Evolutionary conservation across 2,113 vertebrate species (phyloP), one percentile per base, ranked within the genome.

Genomic region (Epinephelus moara): DNA sequence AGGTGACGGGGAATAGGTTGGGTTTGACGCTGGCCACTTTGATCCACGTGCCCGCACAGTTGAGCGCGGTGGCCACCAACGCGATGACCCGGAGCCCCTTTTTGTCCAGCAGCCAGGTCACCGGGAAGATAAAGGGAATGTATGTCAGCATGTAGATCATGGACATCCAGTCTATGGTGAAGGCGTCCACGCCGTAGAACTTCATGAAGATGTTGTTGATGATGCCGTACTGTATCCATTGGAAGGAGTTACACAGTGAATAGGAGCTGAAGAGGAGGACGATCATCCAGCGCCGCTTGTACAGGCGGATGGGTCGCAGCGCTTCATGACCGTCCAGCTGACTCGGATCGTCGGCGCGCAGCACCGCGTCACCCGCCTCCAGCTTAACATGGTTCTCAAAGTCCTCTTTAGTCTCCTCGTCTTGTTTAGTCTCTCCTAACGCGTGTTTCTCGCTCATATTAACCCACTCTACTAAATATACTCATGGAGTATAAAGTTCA

Each of bases 61-160:
- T 99, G 71, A 99, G 93, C 18, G 94, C 95, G 0, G 97, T 96
- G 78, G 96, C 98, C 0, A 86, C 81, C 60, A 99, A 93, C 21
- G 98, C 97, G 1, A 99, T 94, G 75, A 97, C 77, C 40, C 98
- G 96, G 47, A 99, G 95, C 14, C 98, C 98, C 76, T 92, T 96
- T 27, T 92, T 96, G 84, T 99, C 97, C 93, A 99, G 94, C 85
- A 99, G 94, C 98, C 98, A 99, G 77, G 98, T 96, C 10, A 98
- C 97, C 0, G 98, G 98, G 91, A 99, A 97, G 40, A 99, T 97
- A 60, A 98, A 94, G 0, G 98, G 98, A 68, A 99, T 98, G 92
- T 99, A 99, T 15, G 94, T 89, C 30, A 99, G 53, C 98, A 99
- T 99, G 91, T 97, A 99, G 89, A 96, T 95, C 97, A 99, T 98